Evolutionary conservation across 2,113 vertebrate species (phyloP).

Genomic region (Gadus chalcogrammus): DNA sequence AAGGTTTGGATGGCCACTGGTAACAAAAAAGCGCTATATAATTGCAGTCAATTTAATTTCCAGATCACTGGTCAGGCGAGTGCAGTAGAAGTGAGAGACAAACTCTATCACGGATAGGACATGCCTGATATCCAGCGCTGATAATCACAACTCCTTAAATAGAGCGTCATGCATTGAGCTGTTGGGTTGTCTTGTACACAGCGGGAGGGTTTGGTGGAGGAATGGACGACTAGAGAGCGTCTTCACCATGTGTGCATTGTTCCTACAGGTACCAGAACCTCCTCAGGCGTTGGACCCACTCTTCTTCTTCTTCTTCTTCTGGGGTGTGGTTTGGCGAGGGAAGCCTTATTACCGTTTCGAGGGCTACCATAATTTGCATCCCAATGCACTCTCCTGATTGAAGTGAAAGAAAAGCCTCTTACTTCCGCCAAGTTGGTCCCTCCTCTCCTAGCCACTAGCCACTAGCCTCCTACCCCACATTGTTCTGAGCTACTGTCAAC

Average conservation of each 20-base stretch:
- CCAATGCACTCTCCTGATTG: conserved; percentile 63
- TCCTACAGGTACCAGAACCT: conserved; percentile 92
- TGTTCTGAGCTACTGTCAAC: conserved; percentile 76
- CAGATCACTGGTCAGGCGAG: too few species aligned
- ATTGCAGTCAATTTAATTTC: too few species aligned
- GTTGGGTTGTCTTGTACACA: too few species aligned
- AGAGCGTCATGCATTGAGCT: too few species aligned
- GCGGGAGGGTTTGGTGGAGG: too few species aligned
- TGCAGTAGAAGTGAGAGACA: too few species aligned
- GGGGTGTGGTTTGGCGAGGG: conserved; percentile 85
- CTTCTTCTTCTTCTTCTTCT: conserved; percentile 80
- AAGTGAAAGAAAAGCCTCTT: conserved; percentile 76
- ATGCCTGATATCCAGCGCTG: too few species aligned
- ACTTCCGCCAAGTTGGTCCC: conserved; percentile 82
- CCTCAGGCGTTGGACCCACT: conserved; percentile 87
- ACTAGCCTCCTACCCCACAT: conserved; percentile 77
- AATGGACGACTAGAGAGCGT: too few species aligned
- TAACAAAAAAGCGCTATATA: too few species aligned
- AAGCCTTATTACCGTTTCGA: conserved; percentile 90
- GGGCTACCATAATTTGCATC: conserved; percentile 80
- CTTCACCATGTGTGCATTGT: conserved; percentile 38
- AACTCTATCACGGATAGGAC: too few species aligned
- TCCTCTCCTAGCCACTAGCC: conserved; percentile 72
- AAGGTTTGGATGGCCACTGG: too few species aligned
- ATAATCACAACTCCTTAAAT: too few species aligned